Evolutionary conservation across 35 echinoderm and acorn worm genomes (phyloP).

Genomic region (Lytechinus pictus): DNA sequence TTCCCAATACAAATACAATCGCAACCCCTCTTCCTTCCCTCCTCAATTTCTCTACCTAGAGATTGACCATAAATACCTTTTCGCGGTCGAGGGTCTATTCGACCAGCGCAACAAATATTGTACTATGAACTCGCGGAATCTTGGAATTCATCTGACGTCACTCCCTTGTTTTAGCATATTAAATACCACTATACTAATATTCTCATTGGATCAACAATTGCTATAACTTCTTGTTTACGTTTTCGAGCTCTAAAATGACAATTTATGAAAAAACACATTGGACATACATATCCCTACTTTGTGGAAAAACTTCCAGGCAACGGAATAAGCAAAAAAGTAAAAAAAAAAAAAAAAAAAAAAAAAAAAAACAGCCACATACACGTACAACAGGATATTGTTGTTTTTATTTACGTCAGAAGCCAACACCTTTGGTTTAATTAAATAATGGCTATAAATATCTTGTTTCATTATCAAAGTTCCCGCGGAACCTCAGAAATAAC

Average conservation of each 20-base stretch:
- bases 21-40: neutral
- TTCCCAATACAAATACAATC: neutral
- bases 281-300: neutral
- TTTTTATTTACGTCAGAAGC: neutral
- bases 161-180: neutral
- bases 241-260: no score
- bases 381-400: neutral
- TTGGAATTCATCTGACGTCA: slow-evolving; percentile 34
- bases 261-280: neutral
- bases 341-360: no score
- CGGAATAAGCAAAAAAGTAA: neutral
- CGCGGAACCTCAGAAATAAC: neutral
- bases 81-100: neutral
- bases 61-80: neutral
- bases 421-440: neutral
- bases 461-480: neutral
- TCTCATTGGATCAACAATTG: no score
- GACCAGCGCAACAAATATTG: neutral
- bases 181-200: neutral
- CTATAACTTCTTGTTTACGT: no score
- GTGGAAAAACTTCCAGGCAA: neutral
- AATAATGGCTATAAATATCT: neutral
- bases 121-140: neutral
- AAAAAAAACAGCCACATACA: no score
- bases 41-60: neutral